Evolutionary conservation across 2,888 invertebrate species (phyloP).

Genomic region (Crematogaster levior): DNA sequence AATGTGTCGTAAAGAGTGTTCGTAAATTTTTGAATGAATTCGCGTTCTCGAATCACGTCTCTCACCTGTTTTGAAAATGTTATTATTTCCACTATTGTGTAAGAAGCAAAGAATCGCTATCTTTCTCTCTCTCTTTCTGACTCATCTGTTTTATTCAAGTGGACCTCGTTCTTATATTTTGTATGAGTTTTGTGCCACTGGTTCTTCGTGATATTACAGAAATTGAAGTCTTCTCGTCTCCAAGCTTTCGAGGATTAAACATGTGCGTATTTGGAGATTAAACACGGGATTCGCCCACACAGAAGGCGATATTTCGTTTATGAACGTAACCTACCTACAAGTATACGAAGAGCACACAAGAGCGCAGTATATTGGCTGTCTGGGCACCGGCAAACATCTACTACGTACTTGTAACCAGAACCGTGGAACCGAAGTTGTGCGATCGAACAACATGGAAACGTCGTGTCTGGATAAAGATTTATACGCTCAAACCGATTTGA

Average conservation of each 20-base stretch:
- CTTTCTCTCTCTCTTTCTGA: background rate
- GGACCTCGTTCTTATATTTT: background rate
- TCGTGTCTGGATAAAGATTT: slow-evolving; percentile 14
- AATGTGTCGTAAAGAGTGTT: background rate
- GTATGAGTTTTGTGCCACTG: background rate
- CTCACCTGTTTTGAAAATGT: background rate
- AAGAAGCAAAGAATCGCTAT: background rate
- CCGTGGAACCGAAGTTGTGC: background rate
- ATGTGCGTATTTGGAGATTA: slow-evolving; percentile 48
- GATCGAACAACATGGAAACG: slow-evolving; percentile 20
- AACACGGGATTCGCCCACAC: slow-evolving; percentile 1
- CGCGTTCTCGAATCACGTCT: background rate
- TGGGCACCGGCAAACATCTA: slow-evolving; percentile 25
- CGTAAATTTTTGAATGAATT: slow-evolving; percentile 35
- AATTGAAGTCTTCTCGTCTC: slow-evolving; percentile 16
- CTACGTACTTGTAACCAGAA: background rate
- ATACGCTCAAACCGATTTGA: background rate
- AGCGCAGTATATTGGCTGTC: slow-evolving; percentile 35
- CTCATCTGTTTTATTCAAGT: background rate
- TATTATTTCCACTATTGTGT: background rate
- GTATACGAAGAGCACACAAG: slow-evolving; percentile 5
- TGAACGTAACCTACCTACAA: slow-evolving; percentile 25
- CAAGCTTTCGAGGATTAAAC: slow-evolving; percentile 37
- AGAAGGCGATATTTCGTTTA: slow-evolving; percentile 36
- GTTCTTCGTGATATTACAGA: slow-evolving; percentile 19